Percentiles rank a stretch among this genome's conserved stretches.
Conservation (phyloP, 1,140 invertebrate genomes). For the Euwallacea similis region DNA sequence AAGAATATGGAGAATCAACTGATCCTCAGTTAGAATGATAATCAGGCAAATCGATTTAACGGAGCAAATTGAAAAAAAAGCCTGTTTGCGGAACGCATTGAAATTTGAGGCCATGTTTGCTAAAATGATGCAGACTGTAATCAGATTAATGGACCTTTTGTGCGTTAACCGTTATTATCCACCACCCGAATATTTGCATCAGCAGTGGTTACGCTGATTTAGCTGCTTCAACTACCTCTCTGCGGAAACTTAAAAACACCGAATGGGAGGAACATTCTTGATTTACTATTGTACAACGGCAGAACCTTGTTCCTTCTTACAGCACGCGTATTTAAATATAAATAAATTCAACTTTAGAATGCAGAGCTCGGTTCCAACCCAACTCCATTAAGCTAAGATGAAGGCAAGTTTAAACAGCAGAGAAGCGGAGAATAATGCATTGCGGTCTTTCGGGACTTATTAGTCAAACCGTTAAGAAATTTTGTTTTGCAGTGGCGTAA, state of each 20-base stretch:
- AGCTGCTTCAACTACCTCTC: too few relatives aligned
- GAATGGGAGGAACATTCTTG: slow-evolving; percentile 28
- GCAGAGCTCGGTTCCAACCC: slow-evolving; percentile 12
- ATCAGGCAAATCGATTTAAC: too few relatives aligned
- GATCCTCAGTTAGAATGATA: too few relatives aligned
- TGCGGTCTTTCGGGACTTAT: slow-evolving; percentile 10
- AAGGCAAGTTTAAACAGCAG: slow-evolving; percentile 19
- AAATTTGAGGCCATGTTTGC: not conserved
- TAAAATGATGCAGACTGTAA: too few relatives aligned
- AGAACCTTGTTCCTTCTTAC: slow-evolving; percentile 20
- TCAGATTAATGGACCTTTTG: too few relatives aligned
- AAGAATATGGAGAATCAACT: too few relatives aligned
- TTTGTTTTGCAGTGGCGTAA: not conserved
- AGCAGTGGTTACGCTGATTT: too few relatives aligned
- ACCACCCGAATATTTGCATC: too few relatives aligned
- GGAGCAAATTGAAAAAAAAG: too few relatives aligned
- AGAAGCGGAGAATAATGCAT: slow-evolving; percentile 23
- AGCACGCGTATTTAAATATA: slow-evolving; percentile 34
- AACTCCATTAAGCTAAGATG: slow-evolving; percentile 27
- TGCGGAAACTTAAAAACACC: slow-evolving; percentile 2
- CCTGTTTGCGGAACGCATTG: not conserved
- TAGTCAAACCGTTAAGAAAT: slow-evolving; percentile 6
- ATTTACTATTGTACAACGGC: slow-evolving; percentile 24
- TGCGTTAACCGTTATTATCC: too few relatives aligned
- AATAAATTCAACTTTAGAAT: slow-evolving; percentile 34